A percentile compares a stretch with the other conserved stretches of the same genome.
These are phyloP conservation scores for Acipenser transmontanus DNA, from an alignment of 2,797 vertebrate species.

Conservation along the genomic window DNA sequence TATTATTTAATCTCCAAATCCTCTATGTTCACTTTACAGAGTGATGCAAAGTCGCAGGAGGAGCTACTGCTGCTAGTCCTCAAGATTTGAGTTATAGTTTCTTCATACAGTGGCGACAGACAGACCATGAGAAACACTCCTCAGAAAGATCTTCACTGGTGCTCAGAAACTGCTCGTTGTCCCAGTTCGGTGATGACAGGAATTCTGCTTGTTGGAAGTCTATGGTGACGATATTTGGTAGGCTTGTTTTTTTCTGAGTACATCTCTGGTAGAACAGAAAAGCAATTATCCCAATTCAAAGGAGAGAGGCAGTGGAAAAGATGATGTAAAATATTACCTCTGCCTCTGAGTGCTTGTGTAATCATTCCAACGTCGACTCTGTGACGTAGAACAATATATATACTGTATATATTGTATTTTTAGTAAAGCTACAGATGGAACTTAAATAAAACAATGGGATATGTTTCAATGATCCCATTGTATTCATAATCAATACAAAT, in stretches of 20 bases:
- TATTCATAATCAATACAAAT: no score
- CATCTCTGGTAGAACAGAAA: slow-evolving; percentile 36
- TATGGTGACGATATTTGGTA: slow-evolving; percentile 45
- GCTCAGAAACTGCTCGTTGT: slow-evolving; percentile 46
- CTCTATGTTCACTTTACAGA: no score
- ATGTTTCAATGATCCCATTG: no score
- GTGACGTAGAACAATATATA: slow-evolving; percentile 1
- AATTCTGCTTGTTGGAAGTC: slow-evolving; percentile 47
- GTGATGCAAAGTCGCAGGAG: no score
- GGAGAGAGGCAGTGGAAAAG: slow-evolving; percentile 31
- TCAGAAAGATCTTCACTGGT: slow-evolving; percentile 54
- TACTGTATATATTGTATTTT: no score
- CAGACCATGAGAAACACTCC: slow-evolving; percentile 39
- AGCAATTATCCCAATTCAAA: slow-evolving; percentile 36
- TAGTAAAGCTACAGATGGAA: no score
- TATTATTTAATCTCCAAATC: no score
- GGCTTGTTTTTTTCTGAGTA: slow-evolving; percentile 39
- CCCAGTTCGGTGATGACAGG: slow-evolving; percentile 49
- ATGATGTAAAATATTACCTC: slow-evolving; percentile 44
- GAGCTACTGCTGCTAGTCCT: slow-evolving; percentile 30
- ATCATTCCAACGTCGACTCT: slow-evolving; percentile 45
- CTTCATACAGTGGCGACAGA: slow-evolving; percentile 29
- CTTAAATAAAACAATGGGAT: no score
- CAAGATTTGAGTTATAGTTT: slow-evolving; percentile 40
- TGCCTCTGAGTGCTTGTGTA: slow-evolving; percentile 24